These are phyloP conservation scores for Limenitis camilla DNA, from an alignment of 2,888 invertebrate genomes.

Conservation along the genomic window DNA sequence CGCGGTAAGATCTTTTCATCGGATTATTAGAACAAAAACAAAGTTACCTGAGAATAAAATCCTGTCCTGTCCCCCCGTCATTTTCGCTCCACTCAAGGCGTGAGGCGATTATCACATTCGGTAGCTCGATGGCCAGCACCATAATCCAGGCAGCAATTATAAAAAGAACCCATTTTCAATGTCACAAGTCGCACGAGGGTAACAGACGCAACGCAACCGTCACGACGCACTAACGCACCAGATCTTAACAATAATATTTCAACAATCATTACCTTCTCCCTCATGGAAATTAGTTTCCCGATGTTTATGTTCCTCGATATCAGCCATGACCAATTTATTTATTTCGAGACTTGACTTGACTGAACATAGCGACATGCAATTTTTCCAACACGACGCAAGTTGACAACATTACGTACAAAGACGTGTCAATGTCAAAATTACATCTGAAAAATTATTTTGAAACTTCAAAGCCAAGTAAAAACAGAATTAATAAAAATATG, in stretches of 20 bases:
- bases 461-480: too few relatives aligned
- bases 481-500: too few relatives aligned
- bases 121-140: constrained; percentile 58
- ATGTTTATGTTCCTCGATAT: constrained; percentile 68
- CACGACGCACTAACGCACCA: constrained; percentile 52
- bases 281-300: constrained; percentile 67
- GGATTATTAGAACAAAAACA: constrained; percentile 51
- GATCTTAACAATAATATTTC: constrained; percentile 60
- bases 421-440: constrained; percentile 53
- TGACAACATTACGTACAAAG: constrained; percentile 51
- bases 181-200: constrained; percentile 71
- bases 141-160: constrained; percentile 71
- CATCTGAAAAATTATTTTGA: too few relatives aligned
- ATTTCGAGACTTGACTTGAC: constrained; percentile 67
- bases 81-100: constrained; percentile 48
- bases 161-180: constrained; percentile 73
- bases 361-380: constrained; percentile 67
- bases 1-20: constrained; percentile 17
- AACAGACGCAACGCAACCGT: constrained; percentile 46
- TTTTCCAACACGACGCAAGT: constrained; percentile 70
- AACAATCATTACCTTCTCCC: constrained; percentile 71
- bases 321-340: constrained; percentile 73
- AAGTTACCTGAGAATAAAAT: constrained; percentile 57
- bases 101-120: constrained; percentile 44
- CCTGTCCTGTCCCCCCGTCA: constrained; percentile 64